Conservation (phyloP, 2,113 vertebrate species). For the Phalacrocorax pelagicus region DNA sequence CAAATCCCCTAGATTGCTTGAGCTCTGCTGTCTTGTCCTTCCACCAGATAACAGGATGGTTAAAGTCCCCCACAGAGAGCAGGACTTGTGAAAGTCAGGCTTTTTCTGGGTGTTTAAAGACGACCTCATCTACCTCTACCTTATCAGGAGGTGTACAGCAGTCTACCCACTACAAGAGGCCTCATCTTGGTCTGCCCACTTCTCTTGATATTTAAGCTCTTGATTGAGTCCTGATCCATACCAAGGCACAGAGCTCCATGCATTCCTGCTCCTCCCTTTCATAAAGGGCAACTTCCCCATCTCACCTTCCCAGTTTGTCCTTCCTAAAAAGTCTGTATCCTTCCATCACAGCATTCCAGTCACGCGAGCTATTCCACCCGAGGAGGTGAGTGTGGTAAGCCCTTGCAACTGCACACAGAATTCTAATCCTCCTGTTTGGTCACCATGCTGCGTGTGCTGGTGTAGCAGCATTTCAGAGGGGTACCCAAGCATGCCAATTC, state of each 20-base stretch:
- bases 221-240: not conserved
- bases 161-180: not conserved
- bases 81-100: not conserved
- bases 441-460: not conserved
- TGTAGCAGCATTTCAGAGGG: not conserved
- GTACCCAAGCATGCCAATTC: not conserved
- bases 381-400: not conserved
- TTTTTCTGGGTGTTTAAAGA: not conserved
- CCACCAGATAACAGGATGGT: not conserved
- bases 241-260: not conserved
- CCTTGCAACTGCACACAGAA: not conserved
- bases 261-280: not conserved
- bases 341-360: not conserved
- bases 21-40: not conserved
- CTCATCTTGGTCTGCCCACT: not conserved
- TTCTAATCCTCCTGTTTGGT: not conserved
- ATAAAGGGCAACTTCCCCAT: not conserved
- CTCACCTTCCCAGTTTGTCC: not conserved
- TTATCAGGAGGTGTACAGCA: not conserved
- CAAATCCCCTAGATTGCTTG: not conserved
- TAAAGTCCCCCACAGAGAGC: not conserved
- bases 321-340: not conserved
- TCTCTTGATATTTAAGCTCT: not conserved
- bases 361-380: not conserved
- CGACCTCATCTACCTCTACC: not conserved